phyloP scores from a whole-genome alignment of 92 coral and sea anemone species.

The Bergia puertoricense region DNA sequence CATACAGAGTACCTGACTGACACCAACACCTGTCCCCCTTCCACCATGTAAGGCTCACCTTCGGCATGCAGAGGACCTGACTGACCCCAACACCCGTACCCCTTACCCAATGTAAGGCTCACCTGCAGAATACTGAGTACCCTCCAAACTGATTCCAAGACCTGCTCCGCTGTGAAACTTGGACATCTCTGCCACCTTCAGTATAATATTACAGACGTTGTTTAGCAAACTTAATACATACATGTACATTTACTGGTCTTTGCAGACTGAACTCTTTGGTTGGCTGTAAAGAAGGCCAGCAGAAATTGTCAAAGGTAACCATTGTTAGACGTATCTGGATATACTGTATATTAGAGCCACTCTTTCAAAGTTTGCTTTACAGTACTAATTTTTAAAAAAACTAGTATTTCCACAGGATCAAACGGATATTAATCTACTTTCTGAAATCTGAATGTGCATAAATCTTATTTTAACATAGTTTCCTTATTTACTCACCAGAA shows the following conservation, averaged over 20 bases:
- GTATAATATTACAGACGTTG: not conserved
- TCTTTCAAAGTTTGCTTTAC: too few relatives aligned
- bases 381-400: too few relatives aligned
- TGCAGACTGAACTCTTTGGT: too few relatives aligned
- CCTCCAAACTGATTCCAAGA: constrained; percentile 96
- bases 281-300: too few relatives aligned
- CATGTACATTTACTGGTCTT: too few relatives aligned
- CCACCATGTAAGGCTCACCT: constrained; percentile 49
- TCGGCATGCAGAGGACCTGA: constrained; percentile 77
- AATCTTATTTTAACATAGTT: not conserved
- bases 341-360: too few relatives aligned
- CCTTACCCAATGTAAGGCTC: not conserved
- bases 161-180: constrained; percentile 89
- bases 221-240: not conserved
- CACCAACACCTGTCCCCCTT: constrained; percentile 73
- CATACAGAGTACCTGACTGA: constrained; percentile 87
- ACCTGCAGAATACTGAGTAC: constrained; percentile 88
- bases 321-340: too few relatives aligned
- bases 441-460: not conserved
- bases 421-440: not conserved
- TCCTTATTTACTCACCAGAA: constrained; percentile 70
- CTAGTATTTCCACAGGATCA: not conserved
- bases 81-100: constrained; percentile 86
- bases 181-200: constrained; percentile 88
- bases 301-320: too few relatives aligned